Conservation (phyloP, 2,113 vertebrate species). For the Apteryx mantelli region DNA sequence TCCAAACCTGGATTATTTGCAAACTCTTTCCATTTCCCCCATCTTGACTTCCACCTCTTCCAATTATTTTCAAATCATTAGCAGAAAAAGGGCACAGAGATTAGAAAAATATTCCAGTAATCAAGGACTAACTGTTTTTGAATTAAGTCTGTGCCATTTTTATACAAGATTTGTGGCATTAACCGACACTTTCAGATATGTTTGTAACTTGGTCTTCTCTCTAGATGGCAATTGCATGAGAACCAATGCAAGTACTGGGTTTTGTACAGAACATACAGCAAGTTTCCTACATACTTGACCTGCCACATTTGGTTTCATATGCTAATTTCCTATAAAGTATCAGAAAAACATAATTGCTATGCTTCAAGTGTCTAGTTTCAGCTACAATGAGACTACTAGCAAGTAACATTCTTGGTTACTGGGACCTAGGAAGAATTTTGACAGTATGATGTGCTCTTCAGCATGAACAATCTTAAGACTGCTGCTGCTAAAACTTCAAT, state of each 20-base stretch:
- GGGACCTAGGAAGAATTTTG: neutral
- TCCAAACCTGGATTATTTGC: neutral
- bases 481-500: neutral
- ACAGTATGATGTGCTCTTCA: neutral
- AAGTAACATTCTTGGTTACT: neutral
- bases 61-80: neutral
- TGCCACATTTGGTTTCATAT: neutral
- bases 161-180: neutral
- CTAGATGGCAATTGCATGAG: neutral
- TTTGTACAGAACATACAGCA: neutral
- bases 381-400: neutral
- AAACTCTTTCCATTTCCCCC: neutral
- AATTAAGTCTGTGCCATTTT: neutral
- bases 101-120: neutral
- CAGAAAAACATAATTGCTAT: neutral
- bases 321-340: neutral
- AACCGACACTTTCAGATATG: neutral
- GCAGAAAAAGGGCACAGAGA: neutral
- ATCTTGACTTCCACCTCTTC: neutral
- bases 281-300: neutral
- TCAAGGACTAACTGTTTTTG: rapidly evolving
- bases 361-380: neutral
- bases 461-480: neutral
- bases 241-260: neutral
- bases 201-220: neutral